Evolutionary conservation across 2,888 invertebrate genomes (phyloP).

Genomic region (Adelognathus sp.): DNA sequence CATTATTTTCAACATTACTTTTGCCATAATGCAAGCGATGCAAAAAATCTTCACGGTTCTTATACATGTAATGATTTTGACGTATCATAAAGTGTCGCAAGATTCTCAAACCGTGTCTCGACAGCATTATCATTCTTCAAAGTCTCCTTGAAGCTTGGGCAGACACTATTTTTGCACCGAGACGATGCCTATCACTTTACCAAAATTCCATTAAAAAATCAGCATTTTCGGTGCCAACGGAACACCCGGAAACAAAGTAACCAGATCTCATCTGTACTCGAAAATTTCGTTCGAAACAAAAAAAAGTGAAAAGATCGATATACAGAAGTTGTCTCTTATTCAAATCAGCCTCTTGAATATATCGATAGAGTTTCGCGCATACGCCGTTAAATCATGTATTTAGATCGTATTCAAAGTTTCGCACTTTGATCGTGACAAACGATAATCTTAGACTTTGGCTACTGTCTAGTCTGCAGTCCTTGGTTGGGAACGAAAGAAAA

Average conservation of each 20-base stretch:
- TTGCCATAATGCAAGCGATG: not conserved
- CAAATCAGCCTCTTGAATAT: conserved; percentile 10
- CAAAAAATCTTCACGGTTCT: too few species aligned
- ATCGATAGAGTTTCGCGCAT: not conserved
- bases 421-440: conserved; percentile 55
- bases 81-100: too few species aligned
- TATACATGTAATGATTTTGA: too few species aligned
- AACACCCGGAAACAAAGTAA: too few species aligned
- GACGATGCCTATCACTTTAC: too few species aligned
- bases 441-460: conserved; percentile 31
- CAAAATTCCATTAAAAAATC: too few species aligned
- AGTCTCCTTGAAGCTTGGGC: too few species aligned
- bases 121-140: too few species aligned
- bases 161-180: too few species aligned
- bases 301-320: conserved; percentile 25
- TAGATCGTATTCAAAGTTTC: conserved; percentile 56
- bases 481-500: not conserved
- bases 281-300: not conserved
- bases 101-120: not conserved
- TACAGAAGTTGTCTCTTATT: conserved; percentile 20
- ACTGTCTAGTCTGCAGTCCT: not conserved
- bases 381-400: conserved; percentile 52
- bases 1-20: too few species aligned
- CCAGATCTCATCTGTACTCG: not conserved
- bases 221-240: too few species aligned